Percentiles rank a stretch among this genome's conserved stretches.
These are phyloP conservation scores for Platynereis dumerilii DNA, from an alignment of 2,888 invertebrate species.

Conservation along the genomic window DNA sequence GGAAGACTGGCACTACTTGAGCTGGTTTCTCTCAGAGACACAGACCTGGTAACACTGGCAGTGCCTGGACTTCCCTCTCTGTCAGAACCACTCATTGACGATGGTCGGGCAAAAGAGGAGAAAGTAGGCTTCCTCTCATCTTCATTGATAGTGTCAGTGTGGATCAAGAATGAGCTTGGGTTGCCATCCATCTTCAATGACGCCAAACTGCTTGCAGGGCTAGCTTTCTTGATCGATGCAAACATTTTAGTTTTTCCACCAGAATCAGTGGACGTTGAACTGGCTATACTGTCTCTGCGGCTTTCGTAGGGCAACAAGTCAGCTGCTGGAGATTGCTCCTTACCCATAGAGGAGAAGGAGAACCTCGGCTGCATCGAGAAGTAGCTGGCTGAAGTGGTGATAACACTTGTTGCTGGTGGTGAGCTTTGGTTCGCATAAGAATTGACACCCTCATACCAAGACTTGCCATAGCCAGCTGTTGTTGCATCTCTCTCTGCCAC, in stretches of 20 bases:
- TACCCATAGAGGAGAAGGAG: slow-evolving; percentile 8
- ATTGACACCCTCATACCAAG: slow-evolving; percentile 19
- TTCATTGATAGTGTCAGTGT: neutral
- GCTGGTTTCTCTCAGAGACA: neutral
- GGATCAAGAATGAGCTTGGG: too few relatives aligned
- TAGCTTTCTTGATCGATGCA: slow-evolving; percentile 18
- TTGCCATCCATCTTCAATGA: slow-evolving; percentile 16
- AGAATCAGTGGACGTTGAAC: slow-evolving; percentile 15
- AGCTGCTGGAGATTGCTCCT: neutral
- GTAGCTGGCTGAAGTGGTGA: neutral
- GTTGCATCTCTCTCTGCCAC: neutral
- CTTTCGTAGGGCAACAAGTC: slow-evolving; percentile 1
- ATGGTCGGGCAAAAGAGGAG: slow-evolving; percentile 12
- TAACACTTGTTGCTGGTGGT: slow-evolving; percentile 8
- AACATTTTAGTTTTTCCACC: slow-evolving; percentile 11
- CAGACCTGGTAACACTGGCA: neutral
- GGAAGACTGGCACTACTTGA: neutral
- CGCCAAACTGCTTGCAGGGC: slow-evolving; percentile 17
- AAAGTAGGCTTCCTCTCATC: slow-evolving; percentile 14
- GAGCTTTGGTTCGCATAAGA: neutral
- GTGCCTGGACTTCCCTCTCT: slow-evolving; percentile 2
- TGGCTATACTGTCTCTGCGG: slow-evolving; percentile 17
- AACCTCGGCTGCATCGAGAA: neutral
- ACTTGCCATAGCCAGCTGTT: neutral
- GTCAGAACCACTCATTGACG: neutral